Evolutionary conservation across 2,888 invertebrate genomes (phyloP), one percentile per base, ranked within the genome.

Genomic region (Cheiracanthium punctorium): DNA sequence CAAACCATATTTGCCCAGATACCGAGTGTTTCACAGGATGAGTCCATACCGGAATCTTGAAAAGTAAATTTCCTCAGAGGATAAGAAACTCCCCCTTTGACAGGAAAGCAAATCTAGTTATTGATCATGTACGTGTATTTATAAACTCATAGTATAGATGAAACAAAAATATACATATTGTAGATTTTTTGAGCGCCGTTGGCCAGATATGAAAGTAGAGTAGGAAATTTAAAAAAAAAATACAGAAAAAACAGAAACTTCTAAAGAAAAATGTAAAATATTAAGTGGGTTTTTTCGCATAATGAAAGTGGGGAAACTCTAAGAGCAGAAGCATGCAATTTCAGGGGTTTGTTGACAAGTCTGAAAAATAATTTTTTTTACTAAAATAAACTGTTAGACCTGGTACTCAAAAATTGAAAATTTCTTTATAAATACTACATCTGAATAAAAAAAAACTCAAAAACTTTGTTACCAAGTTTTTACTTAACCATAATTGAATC

Each of bases 171-270:
- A 87, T 81, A 87, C 76, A 87, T 87, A 86, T 52, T 81, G 87
- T 87, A 87, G 87, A 81, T 81, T 87, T 87, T 87, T 87, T 87
- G 87, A 87, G 81, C 24, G 87, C 81, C 80, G 77, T 81, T 81
- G 87, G 87, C 75, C 87, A 72, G 81, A 67, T 87, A 76, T 81
- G 87, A 81, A 87, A 81, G 87, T 87, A 87, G 87, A 87, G 58
- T 87, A 81, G 85, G 80, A 17, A 58, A 58, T 58, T 71, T 64
- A 73, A 69, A 58, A 67, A 76, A 71, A 76, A 37, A 37, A 37
- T 7, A 37, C 10, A 37, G 10, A 37, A 37, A 37, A 37, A 7
- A 37, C n/a, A 86, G 70, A 87, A 52, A 76, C 73, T 81, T 87
- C 87, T 81, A 72, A 8, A 4, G 76, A 77, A 77, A 69, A 80